A percentile compares a stretch with the other conserved stretches of the same genome.
Conservation (phyloP, 2,797 vertebrate genomes). For the Hypotaenidia philippensis region DNA sequence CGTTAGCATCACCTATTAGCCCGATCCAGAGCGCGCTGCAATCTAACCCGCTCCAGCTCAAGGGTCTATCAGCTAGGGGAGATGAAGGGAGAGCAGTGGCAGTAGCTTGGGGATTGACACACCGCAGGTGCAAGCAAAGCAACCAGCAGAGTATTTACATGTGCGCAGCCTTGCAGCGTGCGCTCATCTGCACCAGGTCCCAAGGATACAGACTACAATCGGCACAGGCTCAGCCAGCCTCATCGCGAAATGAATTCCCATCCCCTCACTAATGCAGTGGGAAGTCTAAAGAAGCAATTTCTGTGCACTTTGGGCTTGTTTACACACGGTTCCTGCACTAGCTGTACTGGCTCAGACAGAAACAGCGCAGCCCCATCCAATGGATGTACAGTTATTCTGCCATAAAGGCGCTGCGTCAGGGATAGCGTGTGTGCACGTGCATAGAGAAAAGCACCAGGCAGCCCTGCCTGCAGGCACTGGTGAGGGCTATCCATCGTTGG, state of each 20-base stretch:
- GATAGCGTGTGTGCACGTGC: not conserved
- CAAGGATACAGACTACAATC: not conserved
- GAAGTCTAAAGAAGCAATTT: constrained; percentile 37
- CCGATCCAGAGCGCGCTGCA: not conserved
- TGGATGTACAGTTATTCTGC: not conserved
- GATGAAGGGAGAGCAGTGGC: not conserved
- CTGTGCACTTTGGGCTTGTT: constrained; percentile 17
- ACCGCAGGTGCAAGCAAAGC: not conserved
- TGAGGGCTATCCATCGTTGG: not conserved
- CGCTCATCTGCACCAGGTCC: not conserved
- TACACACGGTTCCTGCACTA: not conserved
- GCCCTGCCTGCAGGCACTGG: not conserved
- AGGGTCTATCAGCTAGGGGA: not conserved
- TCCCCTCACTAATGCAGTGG: not conserved
- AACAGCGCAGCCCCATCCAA: not conserved
- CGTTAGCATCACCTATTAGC: constrained; percentile 30
- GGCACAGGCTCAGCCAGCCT: not conserved
- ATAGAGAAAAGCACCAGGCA: not conserved
- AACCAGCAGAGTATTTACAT: not conserved
- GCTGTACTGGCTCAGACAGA: constrained; percentile 37
- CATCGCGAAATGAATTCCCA: not conserved
- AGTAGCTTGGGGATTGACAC: not conserved
- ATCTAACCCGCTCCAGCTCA: not conserved
- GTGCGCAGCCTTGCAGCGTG: not conserved
- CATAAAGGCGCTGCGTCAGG: not conserved